phyloP scores from a whole-genome alignment of 1,140 invertebrate species.

The Stegodyphus mimosarum region DNA sequence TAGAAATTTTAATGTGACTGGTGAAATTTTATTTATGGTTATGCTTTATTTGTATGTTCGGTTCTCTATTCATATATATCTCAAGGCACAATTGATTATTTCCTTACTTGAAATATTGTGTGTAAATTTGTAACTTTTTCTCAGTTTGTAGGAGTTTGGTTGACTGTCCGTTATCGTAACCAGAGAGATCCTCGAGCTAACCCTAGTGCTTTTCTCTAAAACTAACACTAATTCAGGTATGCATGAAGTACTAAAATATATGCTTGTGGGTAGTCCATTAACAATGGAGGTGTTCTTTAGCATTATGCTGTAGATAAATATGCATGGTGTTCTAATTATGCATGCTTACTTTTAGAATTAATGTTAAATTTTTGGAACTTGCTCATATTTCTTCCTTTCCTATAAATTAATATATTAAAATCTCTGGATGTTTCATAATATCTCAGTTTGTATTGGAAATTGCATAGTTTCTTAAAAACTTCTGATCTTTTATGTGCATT shows the following conservation, averaged over 20 bases:
- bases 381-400: too few species aligned
- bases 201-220: constrained; percentile 94
- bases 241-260: neutral
- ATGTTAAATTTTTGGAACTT: too few species aligned
- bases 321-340: too few species aligned
- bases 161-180: constrained; percentile 95
- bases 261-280: too few species aligned
- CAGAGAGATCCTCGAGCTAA: constrained; percentile 96
- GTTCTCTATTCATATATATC: neutral
- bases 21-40: neutral
- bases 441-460: too few species aligned
- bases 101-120: neutral
- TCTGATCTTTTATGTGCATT: too few species aligned
- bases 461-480: too few species aligned
- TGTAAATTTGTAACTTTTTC: constrained; percentile 66
- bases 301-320: too few species aligned
- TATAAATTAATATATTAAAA: too few species aligned
- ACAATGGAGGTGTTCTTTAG: too few species aligned
- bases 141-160: constrained; percentile 96
- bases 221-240: constrained; percentile 49
- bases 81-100: neutral
- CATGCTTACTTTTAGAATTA: too few species aligned
- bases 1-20: neutral
- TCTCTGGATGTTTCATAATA: too few species aligned
- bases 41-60: neutral